Percentiles rank a stretch among this genome's conserved stretches.
Conservation (phyloP, 2,888 invertebrate species). For the Matsumyia berberina region DNA sequence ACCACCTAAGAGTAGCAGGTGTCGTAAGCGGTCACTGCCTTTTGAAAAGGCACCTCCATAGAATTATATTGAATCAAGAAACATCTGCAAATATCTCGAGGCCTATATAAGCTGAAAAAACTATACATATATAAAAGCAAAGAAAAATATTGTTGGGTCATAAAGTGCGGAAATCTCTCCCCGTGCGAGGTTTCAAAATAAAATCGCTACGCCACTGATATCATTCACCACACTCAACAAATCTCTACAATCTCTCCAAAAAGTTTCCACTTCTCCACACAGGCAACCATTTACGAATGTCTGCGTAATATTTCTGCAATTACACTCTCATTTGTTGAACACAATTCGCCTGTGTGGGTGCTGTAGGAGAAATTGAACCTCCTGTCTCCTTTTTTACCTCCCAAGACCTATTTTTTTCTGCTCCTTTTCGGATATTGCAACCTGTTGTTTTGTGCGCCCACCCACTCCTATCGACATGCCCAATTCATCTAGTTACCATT, state of each 20-base stretch:
- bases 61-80: too few species aligned
- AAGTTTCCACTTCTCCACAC: slow-evolving; percentile 42
- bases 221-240: background rate
- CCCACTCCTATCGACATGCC: background rate
- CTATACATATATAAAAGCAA: too few species aligned
- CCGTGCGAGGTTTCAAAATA: too few species aligned
- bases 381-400: slow-evolving; percentile 18
- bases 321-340: slow-evolving; percentile 48
- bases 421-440: slow-evolving; percentile 55
- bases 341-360: slow-evolving; percentile 22
- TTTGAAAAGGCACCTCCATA: too few species aligned
- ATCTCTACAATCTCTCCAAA: background rate
- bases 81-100: too few species aligned
- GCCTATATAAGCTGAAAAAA: too few species aligned
- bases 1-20: too few species aligned
- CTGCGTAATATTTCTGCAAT: slow-evolving; percentile 21
- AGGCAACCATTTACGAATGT: background rate
- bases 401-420: slow-evolving; percentile 23
- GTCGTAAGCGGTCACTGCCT: too few species aligned
- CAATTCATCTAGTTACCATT: slow-evolving; percentile 38
- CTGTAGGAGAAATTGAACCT: slow-evolving; percentile 35
- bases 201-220: slow-evolving; percentile 24
- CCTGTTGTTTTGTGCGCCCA: slow-evolving; percentile 65
- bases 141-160: too few species aligned
- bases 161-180: too few species aligned